Evolutionary conservation across 2,797 vertebrate species (phyloP), one percentile per base, ranked within the genome.

Genomic region (Acipenser oxyrinchus): DNA sequence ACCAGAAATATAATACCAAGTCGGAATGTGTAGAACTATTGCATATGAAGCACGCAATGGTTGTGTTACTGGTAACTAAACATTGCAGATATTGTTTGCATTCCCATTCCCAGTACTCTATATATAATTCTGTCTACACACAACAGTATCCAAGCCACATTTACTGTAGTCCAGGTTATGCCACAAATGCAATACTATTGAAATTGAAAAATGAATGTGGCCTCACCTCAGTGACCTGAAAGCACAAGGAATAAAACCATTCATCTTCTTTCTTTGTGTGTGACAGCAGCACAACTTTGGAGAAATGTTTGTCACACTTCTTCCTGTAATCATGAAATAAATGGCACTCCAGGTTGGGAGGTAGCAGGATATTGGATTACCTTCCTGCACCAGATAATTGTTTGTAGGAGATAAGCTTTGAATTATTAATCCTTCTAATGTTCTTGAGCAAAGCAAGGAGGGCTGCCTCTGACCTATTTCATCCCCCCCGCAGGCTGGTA

Each of bases 381-480:
- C 83, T 86, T 89, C 86, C 90, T 87, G 81, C 76, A 75, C 80
- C 74, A 86, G 90, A 92, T 93, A 91, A 93, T 86, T 86, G 89
- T 90, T 90, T 91, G 91, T 87, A 88, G 85, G 88, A 82, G 90
- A 90, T 90, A 81, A 84, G 67, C 79, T 81, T 89, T 96, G 81
- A 91, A 97, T 96, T 91, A 95, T 96, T 96, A 86, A 96, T 88
- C 80, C 80, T 86, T 79, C 79, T 78, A 79, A 79, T 77, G 77
- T 83, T 81, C 83, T 81, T 85, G 77, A 84, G 83, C 82, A 79
- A 82, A 64, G 73, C 76, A 84, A 82, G 77, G 84, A 81, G 66
- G 76, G 76, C 73, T 62, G 70, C 69, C 71, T 69, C 70, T 84
- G 86, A 86, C 85, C 87, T 84, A 87, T 81, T 88, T 88, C 81